Base-by-base conservation (phyloP, 2,113 vertebrate species). In the Zosterops pallidus region DNA sequence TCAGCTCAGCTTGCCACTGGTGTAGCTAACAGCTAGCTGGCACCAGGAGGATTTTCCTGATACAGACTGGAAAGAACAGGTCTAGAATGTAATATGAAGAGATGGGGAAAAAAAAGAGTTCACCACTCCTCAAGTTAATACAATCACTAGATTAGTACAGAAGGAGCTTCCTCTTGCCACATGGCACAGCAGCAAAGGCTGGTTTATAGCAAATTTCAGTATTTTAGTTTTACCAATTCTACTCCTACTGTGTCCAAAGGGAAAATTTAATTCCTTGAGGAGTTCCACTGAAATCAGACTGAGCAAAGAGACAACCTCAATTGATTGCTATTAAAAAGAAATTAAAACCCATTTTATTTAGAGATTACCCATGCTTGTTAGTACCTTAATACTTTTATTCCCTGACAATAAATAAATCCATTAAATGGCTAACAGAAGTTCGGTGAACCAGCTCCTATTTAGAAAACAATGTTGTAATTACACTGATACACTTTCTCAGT, bases 11-110 rank as follows among this genome's bases (percentile, higher is more conserved):
- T 41, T 23, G 1, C 12, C 47, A 22, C 60, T 33, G 77, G 52
- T 56, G 47, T 29, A 80, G 68, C 44, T 22, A 92, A 86, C 25
- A 47, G 82, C 82, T 39, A 21, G 20, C 75, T 69, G 95, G 90
- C 67, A 18, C 89, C 53, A 78, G 64, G 60, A 85, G 69, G 89
- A 89, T 95, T 90, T 80, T 76, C 64, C 35, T 26, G 18, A 90
- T 62, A 90, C 46, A 94, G 71, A 83, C 10, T 71, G 72, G 68
- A 62, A 92, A 94, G 52, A 94, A 86, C 22, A 97, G 74, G 74
- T 47, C 52, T 71, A 57, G 50, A 68, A 74, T 71, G 22, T 13
- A n/a, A 86, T 53, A 55, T 35, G 55, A 57, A 78, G 29, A 33
- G 17, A 8, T 53, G 22, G 11, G 8, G 1, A 16, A 12, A n/a